Percentiles rank a stretch among this genome's conserved stretches.
phyloP scores from a whole-genome alignment of 2,797 vertebrate genomes.

The Eulemur coronatus region DNA sequence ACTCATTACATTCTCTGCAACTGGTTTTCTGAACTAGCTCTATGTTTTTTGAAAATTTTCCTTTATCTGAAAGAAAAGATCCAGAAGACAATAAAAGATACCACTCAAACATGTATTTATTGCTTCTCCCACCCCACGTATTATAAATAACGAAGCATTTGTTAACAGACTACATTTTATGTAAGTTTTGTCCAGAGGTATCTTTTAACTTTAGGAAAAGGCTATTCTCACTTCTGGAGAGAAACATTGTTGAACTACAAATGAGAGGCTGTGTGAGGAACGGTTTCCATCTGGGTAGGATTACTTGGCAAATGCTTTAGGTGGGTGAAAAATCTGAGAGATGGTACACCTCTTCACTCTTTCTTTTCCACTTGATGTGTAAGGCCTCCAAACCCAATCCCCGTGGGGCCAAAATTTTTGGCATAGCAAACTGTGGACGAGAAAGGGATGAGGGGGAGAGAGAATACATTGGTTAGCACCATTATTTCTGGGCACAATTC shows the following conservation, averaged over 20 bases:
- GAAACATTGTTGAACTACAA: background rate
- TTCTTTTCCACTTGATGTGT: conserved; percentile 91
- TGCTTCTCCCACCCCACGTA: conserved; percentile 27
- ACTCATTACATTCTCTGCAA: background rate
- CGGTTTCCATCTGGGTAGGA: background rate
- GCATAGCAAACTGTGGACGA: conserved; percentile 93
- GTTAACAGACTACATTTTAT: background rate
- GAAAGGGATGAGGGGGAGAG: background rate
- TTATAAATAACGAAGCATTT: conserved; percentile 33
- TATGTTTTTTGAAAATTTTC: background rate
- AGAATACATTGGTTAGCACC: background rate
- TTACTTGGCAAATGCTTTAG: background rate
- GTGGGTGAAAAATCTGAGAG: background rate
- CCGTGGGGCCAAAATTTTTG: conserved; percentile 97
- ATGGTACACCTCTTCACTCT: conserved; percentile 75
- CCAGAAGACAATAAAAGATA: background rate
- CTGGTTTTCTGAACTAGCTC: background rate
- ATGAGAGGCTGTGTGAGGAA: background rate
- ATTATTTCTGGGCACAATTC: background rate
- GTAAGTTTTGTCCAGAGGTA: conserved; percentile 39
- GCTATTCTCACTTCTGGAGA: conserved; percentile 52
- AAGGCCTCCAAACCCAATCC: conserved; percentile 94
- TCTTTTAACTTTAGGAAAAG: conserved; percentile 49
- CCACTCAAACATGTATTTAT: conserved; percentile 34
- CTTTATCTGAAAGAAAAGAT: background rate